These are phyloP conservation scores for Oophaga pumilio DNA, from an alignment of 2,113 vertebrate species.

Conservation along the genomic window DNA sequence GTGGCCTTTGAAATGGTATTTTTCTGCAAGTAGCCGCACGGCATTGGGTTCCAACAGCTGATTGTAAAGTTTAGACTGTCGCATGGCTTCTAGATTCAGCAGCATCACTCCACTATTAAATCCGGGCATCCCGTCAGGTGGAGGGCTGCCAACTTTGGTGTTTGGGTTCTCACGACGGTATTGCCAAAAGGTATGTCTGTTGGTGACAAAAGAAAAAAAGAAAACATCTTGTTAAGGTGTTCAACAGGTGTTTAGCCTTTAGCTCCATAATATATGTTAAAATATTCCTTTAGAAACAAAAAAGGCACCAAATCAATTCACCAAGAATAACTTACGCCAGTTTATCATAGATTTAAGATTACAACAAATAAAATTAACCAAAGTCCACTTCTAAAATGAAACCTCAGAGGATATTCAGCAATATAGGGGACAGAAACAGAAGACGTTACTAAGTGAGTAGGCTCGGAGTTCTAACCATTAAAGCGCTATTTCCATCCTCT, in stretches of 20 bases:
- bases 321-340: not conserved
- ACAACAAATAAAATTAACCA: not conserved
- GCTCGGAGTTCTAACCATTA: too few relatives aligned
- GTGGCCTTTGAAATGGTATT: slow-evolving; percentile 92
- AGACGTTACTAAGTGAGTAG: not conserved
- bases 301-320: not conserved
- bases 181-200: slow-evolving; percentile 96
- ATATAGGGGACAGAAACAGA: not conserved
- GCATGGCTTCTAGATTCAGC: slow-evolving; percentile 88
- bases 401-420: not conserved
- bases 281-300: not conserved
- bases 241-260: not conserved
- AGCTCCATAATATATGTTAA: not conserved
- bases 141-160: slow-evolving; percentile 86
- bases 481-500: too few relatives aligned
- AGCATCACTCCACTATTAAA: slow-evolving; percentile 97
- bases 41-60: slow-evolving; percentile 78
- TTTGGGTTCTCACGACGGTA: slow-evolving; percentile 91
- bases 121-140: slow-evolving; percentile 87
- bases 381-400: not conserved
- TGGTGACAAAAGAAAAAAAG: slow-evolving; percentile 57
- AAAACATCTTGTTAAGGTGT: not conserved
- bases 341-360: not conserved
- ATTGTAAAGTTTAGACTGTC: slow-evolving; percentile 85
- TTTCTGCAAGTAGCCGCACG: slow-evolving; percentile 81